These are phyloP conservation scores for Drosophila kikkawai DNA, from an alignment of 1,140 invertebrate genomes.

Conservation along the genomic window DNA sequence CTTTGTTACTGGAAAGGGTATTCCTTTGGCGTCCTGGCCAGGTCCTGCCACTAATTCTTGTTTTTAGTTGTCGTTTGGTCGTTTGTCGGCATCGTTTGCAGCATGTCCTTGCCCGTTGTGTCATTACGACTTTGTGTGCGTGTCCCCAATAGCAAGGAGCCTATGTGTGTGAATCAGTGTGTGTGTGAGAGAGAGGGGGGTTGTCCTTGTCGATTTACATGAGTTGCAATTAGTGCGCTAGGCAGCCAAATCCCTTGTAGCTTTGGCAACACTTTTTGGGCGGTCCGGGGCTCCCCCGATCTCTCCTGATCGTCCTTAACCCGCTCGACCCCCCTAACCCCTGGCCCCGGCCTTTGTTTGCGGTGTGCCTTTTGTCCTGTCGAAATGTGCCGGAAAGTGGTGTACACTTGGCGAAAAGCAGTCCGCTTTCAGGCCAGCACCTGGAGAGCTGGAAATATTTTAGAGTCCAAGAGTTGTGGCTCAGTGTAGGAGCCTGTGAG, in stretches of 20 bases:
- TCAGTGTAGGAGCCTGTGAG: slow-evolving; percentile 4
- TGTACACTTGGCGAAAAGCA: neutral
- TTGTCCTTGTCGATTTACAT: slow-evolving; percentile 81
- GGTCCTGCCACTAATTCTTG: slow-evolving; percentile 24
- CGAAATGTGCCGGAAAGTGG: slow-evolving; percentile 75
- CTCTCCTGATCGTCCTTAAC: slow-evolving; percentile 20
- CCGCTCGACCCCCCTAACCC: slow-evolving; percentile 11
- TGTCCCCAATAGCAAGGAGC: slow-evolving; percentile 30
- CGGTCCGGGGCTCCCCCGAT: neutral
- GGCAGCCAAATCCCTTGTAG: slow-evolving; percentile 68
- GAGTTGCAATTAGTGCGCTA: slow-evolving; percentile 80
- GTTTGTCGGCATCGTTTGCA: slow-evolving; percentile 65
- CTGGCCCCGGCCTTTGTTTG: slow-evolving; percentile 58
- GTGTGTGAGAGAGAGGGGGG: slow-evolving; percentile 1
- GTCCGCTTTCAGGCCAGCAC: no score
- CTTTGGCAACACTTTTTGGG: slow-evolving; percentile 68
- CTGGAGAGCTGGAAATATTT: no score
- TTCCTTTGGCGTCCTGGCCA: neutral
- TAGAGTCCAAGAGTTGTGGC: no score
- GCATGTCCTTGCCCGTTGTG: slow-evolving; percentile 65
- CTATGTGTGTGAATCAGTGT: slow-evolving; percentile 2
- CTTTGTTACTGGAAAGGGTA: neutral
- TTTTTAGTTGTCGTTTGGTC: slow-evolving; percentile 52
- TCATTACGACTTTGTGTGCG: slow-evolving; percentile 66
- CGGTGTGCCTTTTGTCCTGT: slow-evolving; percentile 67